phyloP scores from a whole-genome alignment of 2,888 invertebrate genomes.

The Tiphia femorata region DNA sequence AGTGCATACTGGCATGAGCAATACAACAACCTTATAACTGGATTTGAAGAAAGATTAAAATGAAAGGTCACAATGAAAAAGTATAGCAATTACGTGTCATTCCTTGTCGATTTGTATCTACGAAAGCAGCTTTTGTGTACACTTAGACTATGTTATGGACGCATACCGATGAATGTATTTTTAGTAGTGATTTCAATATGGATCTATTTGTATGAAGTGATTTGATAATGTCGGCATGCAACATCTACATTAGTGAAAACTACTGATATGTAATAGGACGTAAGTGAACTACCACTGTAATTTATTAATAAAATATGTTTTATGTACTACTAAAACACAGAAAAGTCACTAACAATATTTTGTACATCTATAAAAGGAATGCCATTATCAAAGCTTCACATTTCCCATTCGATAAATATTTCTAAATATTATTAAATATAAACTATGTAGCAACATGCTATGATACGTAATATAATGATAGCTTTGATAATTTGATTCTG shows the following conservation, averaged over 20 bases:
- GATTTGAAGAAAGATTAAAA: too few relatives aligned
- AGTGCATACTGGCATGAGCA: too few relatives aligned
- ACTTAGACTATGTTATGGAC: too few relatives aligned
- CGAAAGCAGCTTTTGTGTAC: background rate
- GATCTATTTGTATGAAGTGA: too few relatives aligned
- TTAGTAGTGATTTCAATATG: too few relatives aligned
- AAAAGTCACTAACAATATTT: background rate
- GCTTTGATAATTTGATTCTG: conserved; percentile 14
- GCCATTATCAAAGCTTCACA: background rate
- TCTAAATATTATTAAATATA: background rate
- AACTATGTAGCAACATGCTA: background rate
- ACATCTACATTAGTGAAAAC: too few relatives aligned
- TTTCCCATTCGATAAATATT: background rate
- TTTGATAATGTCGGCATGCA: too few relatives aligned
- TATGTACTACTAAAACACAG: conserved; percentile 9
- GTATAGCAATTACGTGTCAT: too few relatives aligned
- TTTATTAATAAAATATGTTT: conserved; percentile 3
- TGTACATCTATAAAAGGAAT: conserved; percentile 1
- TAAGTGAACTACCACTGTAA: conserved; percentile 1
- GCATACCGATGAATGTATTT: too few relatives aligned
- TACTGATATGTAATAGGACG: background rate
- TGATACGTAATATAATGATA: background rate
- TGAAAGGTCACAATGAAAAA: too few relatives aligned
- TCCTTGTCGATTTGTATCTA: background rate
- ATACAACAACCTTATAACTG: too few relatives aligned